Base-by-base conservation (phyloP, 2,797 vertebrate species). In the Lagocephalus sceleratus region DNA sequence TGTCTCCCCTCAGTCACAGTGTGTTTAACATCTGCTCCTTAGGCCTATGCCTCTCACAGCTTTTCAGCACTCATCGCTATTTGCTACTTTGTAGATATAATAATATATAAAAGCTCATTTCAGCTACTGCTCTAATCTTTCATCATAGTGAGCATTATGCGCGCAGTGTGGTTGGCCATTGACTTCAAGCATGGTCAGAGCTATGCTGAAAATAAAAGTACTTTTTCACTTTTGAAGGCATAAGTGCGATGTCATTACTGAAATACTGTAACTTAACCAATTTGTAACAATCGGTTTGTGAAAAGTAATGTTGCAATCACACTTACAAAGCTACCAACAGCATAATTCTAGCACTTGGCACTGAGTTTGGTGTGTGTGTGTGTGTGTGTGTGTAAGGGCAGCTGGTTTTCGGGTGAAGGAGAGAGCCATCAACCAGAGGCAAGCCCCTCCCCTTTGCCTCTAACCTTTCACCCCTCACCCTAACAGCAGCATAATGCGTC, bases 1-100 rank as follows among this genome's bases (percentile, higher is more conserved):
- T 71, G 76, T 76, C 80, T 82, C 68, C 50, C 54, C 59, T 85
- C 78, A 75, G 66, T 82, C 76, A 76, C 74, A 76, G 79, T 80
- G 77, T 83, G 67, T 84, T 84, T 81, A 85, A 86, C 86, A 84
- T 83, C 79, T 85, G 79, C 81, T 76, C 83, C 11, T 15, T 39
- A 70, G 72, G 61, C 60, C 63, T 53, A 47, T 32, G 54, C 63
- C 65, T 71, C 64, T 76, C 60, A 40, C 51, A 62, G 58, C 62
- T 75, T 84, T 74, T 82, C 79, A 77, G 66, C 77, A 73, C 70
- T 51, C 56, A 6, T 16, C 22, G 64, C 39, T 38, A 49, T 35
- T 26, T 26, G 46, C 16, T 26, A 26, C 16, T 2, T 17, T 26
- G 16, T 19, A 22, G 43, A 4, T 7, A 3, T 21, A 22, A n/a